Conservation (phyloP, 2,888 invertebrate genomes). For the Rhagium mordax region DNA sequence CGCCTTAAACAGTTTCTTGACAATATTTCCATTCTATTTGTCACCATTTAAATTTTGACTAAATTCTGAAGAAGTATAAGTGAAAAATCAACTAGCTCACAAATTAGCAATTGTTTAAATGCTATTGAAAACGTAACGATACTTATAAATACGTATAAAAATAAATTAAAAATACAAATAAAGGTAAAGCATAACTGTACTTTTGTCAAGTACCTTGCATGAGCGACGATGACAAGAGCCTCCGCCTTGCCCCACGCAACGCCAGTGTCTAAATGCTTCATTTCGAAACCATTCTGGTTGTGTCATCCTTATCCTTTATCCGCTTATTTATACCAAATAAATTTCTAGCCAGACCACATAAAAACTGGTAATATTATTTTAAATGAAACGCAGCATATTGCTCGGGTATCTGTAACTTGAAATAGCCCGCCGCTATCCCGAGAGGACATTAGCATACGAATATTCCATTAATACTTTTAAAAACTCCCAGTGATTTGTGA, state of each 20-base stretch:
- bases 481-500: slow-evolving; percentile 50
- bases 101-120: too few relatives aligned
- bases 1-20: too few relatives aligned
- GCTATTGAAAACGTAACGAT: too few relatives aligned
- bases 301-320: slow-evolving; percentile 32
- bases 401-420: slow-evolving; percentile 10
- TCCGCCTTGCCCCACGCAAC: neutral
- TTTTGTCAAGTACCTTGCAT: neutral
- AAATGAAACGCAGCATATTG: slow-evolving; percentile 32
- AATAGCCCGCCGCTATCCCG: slow-evolving; percentile 4
- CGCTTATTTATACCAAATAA: slow-evolving; percentile 35
- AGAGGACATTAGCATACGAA: slow-evolving; percentile 54
- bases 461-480: slow-evolving; percentile 52
- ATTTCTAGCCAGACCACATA: slow-evolving; percentile 20
- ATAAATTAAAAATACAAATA: too few relatives aligned
- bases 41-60: too few relatives aligned
- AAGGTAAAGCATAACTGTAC: too few relatives aligned
- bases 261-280: neutral
- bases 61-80: too few relatives aligned
- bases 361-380: slow-evolving; percentile 34
- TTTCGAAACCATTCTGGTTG: slow-evolving; percentile 25
- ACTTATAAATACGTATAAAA: too few relatives aligned
- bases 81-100: too few relatives aligned
- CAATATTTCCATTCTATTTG: too few relatives aligned
- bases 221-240: neutral